Conservation (phyloP, 1,140 invertebrate species). For the Arion vulgaris region DNA sequence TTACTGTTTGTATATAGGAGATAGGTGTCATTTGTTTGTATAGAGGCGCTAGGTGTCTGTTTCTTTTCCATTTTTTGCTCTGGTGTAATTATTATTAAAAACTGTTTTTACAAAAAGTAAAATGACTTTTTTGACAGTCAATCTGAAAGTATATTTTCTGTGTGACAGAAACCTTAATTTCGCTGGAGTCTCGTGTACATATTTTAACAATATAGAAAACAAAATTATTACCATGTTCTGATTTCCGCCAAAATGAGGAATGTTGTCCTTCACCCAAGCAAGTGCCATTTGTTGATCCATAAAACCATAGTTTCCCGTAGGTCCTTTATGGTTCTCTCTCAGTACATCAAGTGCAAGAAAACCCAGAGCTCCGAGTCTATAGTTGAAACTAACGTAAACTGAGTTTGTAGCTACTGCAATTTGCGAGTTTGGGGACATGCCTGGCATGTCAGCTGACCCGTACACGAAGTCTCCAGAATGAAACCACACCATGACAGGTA, state of each 20-base stretch:
- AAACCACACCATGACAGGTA: slow-evolving; percentile 84
- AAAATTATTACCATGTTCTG: slow-evolving; percentile 50
- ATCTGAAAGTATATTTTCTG: no score
- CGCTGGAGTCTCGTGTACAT: no score
- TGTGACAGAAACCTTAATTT: no score
- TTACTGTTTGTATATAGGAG: no score
- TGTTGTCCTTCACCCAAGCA: slow-evolving; percentile 83
- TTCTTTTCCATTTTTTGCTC: no score
- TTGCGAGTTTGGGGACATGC: slow-evolving; percentile 50
- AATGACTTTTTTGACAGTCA: no score
- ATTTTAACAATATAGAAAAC: no score
- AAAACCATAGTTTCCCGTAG: slow-evolving; percentile 40
- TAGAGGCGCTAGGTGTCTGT: no score
- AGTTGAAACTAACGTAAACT: slow-evolving; percentile 63
- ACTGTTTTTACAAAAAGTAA: no score
- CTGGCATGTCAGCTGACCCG: slow-evolving; percentile 75
- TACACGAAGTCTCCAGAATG: slow-evolving; percentile 82
- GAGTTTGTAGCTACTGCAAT: slow-evolving; percentile 77
- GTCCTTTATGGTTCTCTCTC: slow-evolving; percentile 35
- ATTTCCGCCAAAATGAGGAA: slow-evolving; percentile 82
- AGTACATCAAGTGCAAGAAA: slow-evolving; percentile 57
- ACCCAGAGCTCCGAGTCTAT: slow-evolving; percentile 59
- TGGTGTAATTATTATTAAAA: no score
- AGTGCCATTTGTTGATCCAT: slow-evolving; percentile 70
- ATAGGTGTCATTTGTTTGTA: no score